phyloP scores from a whole-genome alignment of 2,888 invertebrate genomes.

The Leucophora obtusa region DNA sequence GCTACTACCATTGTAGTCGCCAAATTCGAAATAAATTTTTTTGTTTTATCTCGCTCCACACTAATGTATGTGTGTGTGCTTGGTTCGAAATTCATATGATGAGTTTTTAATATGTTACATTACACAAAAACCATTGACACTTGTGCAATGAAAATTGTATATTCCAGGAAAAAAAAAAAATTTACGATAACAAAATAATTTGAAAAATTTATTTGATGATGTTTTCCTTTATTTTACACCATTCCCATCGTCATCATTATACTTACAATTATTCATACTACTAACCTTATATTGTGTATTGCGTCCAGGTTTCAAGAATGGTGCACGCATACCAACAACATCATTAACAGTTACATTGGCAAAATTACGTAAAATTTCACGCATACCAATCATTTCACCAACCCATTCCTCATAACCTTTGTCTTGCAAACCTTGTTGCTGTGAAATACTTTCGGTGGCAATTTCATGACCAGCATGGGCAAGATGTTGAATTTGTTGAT shows the following conservation, averaged over 20 bases:
- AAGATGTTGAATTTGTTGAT: slow-evolving; percentile 93
- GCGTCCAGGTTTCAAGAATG: slow-evolving; percentile 93
- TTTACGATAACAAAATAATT: background rate
- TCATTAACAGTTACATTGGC: slow-evolving; percentile 89
- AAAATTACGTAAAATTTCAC: slow-evolving; percentile 90
- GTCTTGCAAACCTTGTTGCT: slow-evolving; percentile 91
- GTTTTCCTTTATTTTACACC: background rate
- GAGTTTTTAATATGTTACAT: too few species aligned
- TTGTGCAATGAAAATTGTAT: too few species aligned
- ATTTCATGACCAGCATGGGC: slow-evolving; percentile 94
- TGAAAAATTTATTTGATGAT: background rate
- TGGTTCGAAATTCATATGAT: too few species aligned
- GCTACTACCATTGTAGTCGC: too few species aligned
- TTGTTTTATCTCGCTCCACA: too few species aligned
- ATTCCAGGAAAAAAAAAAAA: too few species aligned
- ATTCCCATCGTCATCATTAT: background rate
- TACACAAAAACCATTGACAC: too few species aligned
- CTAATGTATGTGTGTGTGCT: too few species aligned
- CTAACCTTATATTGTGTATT: slow-evolving; percentile 93
- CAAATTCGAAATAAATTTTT: too few species aligned
- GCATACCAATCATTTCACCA: slow-evolving; percentile 96
- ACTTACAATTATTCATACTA: background rate
- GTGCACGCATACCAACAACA: slow-evolving; percentile 92
- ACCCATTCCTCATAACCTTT: slow-evolving; percentile 96
- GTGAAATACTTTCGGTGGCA: slow-evolving; percentile 82